Evolutionary conservation across 2,797 vertebrate species (phyloP).

Genomic region (Enteromius trimaculatus): DNA sequence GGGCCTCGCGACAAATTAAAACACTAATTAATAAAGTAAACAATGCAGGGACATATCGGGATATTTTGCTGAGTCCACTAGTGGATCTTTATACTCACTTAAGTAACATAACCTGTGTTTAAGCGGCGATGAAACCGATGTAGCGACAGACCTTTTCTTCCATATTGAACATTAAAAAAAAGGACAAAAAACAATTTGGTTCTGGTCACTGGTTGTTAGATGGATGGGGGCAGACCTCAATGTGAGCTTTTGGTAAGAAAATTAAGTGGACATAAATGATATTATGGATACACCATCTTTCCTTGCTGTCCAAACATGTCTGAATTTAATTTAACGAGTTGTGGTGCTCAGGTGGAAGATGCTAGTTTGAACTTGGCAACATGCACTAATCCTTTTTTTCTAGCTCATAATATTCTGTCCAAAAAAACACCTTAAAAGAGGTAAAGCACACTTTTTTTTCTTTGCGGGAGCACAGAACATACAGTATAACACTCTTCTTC

Average conservation of each 20-base stretch:
- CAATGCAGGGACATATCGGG: constrained; percentile 45
- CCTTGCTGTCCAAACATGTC: neutral
- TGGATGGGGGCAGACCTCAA: neutral
- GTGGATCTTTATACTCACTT: neutral
- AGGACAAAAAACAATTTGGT: neutral
- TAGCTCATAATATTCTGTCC: neutral
- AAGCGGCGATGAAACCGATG: neutral
- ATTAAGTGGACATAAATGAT: neutral
- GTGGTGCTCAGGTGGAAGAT: neutral
- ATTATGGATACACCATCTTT: neutral
- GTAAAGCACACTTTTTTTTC: neutral
- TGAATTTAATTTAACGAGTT: rapidly evolving
- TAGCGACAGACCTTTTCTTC: neutral
- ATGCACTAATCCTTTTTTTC: neutral
- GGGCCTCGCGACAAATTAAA: constrained; percentile 65
- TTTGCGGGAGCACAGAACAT: neutral
- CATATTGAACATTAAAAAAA: neutral
- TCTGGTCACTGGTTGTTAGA: neutral
- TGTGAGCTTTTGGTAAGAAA: neutral
- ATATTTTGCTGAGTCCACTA: constrained; percentile 50
- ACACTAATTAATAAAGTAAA: constrained; percentile 67
- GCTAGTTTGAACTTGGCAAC: neutral
- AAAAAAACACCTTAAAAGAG: neutral
- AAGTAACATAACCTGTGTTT: neutral
- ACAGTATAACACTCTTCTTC: constrained; percentile 14